Percentiles rank a stretch among this genome's conserved stretches.
These are phyloP conservation scores for Osmerus eperlanus DNA, from an alignment of 2,113 vertebrate species.

Conservation along the genomic window DNA sequence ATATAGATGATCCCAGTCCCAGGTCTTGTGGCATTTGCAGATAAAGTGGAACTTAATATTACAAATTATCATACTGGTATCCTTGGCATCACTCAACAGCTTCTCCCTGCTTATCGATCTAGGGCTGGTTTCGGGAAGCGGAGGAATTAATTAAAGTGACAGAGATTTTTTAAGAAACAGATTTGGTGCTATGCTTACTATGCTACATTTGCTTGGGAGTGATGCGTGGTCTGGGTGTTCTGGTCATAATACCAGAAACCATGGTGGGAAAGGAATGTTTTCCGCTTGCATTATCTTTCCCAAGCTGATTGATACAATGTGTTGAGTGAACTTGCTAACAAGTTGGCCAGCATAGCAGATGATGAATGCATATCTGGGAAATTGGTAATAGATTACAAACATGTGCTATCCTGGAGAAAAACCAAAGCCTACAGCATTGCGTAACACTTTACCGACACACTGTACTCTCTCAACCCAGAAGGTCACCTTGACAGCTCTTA, in stretches of 20 bases:
- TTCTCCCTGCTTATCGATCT: conserved; percentile 52
- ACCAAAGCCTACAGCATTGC: background rate
- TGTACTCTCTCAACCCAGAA: conserved; percentile 15
- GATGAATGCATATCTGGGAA: too few species aligned
- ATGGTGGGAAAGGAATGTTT: background rate
- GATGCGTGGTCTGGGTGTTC: conserved; percentile 56
- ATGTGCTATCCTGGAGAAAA: too few species aligned
- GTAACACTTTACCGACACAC: background rate
- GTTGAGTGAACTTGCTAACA: too few species aligned
- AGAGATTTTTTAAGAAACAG: conserved; percentile 63
- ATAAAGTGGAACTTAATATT: conserved; percentile 67
- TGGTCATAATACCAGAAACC: conserved; percentile 38
- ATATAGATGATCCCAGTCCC: conserved; percentile 51
- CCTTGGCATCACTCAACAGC: conserved; percentile 57
- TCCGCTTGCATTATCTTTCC: too few species aligned
- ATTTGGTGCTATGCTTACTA: conserved; percentile 52
- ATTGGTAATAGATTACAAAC: too few species aligned
- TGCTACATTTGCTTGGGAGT: conserved; percentile 45
- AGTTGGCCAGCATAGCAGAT: too few species aligned
- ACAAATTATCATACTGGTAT: conserved; percentile 62
- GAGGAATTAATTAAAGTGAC: conserved; percentile 63
- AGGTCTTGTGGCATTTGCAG: conserved; percentile 57
- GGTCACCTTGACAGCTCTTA: conserved; percentile 47
- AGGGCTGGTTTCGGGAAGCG: conserved; percentile 52
- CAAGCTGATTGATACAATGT: too few species aligned